Evolutionary conservation across 2,113 vertebrate species (phyloP), one percentile per base, ranked within the genome.

Genomic region (Spea bombifrons): DNA sequence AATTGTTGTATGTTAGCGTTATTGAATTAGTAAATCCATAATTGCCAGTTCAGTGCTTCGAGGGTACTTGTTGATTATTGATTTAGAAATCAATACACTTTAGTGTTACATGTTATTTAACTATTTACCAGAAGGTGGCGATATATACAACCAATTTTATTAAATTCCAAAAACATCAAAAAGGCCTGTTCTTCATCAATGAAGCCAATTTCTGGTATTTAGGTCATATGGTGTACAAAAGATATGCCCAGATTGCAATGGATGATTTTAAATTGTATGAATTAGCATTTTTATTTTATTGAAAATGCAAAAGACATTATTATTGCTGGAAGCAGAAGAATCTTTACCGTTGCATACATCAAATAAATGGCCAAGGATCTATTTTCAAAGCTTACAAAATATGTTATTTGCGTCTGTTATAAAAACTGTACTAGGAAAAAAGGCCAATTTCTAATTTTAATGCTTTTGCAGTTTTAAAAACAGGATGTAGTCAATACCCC

Each of bases 1-100:
- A 4, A 66, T 80, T 79, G 70, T 10, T 64, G 49, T 64, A 43
- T 59, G 61, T 73, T 66, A 66, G 70, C 66, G 72, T 77, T 79
- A 79, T 15, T 73, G 16, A 79, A 66, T 79, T 71, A 67, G 49
- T 73, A 73, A 73, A 80, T 80, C 76, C 45, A 80, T 80, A 80
- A 44, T 53, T n/a, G 48, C 4, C 17, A 52, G 57, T 17, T 76
- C 50, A 77, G 69, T 15, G 43, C 16, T 30, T 13, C n/a, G 61
- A 67, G 61, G 67, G 65, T 78, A 72, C 76, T 73, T 67, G 63
- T 73, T 73, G 61, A 65, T 48, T 49, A 73, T 73, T 73, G 77
- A 80, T 73, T 57, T 50, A 79, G n/a, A 73, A 73, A 80, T 80
- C 76, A 73, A 79, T 79, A 15, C 15, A 45, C 8, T 69, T 46